These are phyloP conservation scores for Halcyon chelicuti DNA, from an alignment of 2,797 vertebrate genomes.

Conservation along the genomic window DNA sequence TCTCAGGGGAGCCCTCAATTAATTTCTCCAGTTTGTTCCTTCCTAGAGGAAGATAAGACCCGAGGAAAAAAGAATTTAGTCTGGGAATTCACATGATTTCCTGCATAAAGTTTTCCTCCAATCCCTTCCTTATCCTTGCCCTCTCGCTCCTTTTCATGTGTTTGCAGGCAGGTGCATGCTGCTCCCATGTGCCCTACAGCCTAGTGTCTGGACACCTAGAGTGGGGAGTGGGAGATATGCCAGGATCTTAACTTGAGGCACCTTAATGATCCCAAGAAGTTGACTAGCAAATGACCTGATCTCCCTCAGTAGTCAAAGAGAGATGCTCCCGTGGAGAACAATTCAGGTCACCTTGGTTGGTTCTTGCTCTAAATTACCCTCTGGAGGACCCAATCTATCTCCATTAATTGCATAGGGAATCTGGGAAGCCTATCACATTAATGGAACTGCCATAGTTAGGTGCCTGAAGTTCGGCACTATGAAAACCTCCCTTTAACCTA, in stretches of 20 bases:
- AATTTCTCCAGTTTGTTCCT: background rate
- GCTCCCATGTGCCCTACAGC: background rate
- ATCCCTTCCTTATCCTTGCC: background rate
- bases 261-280: background rate
- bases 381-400: background rate
- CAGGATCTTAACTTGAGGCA: background rate
- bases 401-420: background rate
- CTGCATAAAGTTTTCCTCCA: background rate
- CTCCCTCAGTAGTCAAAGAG: background rate
- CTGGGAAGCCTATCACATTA: background rate
- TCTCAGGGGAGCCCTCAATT: background rate
- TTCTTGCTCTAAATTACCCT: slow-evolving; percentile 4
- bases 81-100: background rate
- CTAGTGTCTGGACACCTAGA: background rate
- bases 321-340: background rate
- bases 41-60: background rate
- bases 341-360: slow-evolving; percentile 6
- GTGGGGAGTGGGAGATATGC: background rate
- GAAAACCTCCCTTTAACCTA: background rate
- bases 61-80: background rate
- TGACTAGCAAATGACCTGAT: background rate
- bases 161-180: background rate
- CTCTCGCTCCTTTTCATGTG: background rate
- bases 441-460: background rate
- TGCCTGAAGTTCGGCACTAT: background rate